phyloP scores from a whole-genome alignment of 2,888 invertebrate species.

The Epirrhoe tristata region DNA sequence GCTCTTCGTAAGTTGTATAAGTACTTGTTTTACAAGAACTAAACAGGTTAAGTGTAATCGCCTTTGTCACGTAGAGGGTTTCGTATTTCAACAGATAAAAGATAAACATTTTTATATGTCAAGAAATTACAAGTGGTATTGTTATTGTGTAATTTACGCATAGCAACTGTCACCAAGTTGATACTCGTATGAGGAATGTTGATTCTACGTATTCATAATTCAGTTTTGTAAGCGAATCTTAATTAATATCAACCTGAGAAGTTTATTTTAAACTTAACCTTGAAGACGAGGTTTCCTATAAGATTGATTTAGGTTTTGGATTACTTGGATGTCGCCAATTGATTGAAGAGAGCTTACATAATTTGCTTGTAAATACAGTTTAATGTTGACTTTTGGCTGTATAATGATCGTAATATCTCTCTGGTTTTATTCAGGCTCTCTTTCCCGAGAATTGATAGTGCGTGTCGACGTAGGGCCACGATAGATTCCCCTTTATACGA shows the following conservation, averaged over 20 bases:
- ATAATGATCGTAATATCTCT: neutral
- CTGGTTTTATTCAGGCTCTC: neutral
- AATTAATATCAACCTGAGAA: neutral
- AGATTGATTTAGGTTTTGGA: neutral
- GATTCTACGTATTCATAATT: conserved; percentile 5
- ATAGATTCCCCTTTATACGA: neutral
- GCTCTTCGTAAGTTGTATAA: conserved; percentile 16
- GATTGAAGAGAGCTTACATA: neutral
- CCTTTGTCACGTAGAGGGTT: conserved; percentile 23
- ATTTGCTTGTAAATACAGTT: neutral
- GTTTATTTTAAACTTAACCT: neutral
- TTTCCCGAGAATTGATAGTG: neutral
- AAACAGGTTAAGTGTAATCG: conserved; percentile 17
- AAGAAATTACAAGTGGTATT: conserved; percentile 11
- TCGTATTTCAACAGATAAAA: conserved; percentile 24
- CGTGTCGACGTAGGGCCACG: neutral
- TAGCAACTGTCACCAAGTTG: conserved; percentile 10
- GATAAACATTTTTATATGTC: conserved; percentile 15
- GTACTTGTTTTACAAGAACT: conserved; percentile 22
- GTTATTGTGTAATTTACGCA: conserved; percentile 10
- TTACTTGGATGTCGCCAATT: neutral
- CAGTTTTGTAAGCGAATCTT: neutral
- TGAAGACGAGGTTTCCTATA: neutral
- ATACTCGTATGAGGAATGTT: neutral
- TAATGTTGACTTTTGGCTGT: neutral